phyloP scores from a whole-genome alignment of 1,140 invertebrate genomes.

The Cecropterus lyciades region DNA sequence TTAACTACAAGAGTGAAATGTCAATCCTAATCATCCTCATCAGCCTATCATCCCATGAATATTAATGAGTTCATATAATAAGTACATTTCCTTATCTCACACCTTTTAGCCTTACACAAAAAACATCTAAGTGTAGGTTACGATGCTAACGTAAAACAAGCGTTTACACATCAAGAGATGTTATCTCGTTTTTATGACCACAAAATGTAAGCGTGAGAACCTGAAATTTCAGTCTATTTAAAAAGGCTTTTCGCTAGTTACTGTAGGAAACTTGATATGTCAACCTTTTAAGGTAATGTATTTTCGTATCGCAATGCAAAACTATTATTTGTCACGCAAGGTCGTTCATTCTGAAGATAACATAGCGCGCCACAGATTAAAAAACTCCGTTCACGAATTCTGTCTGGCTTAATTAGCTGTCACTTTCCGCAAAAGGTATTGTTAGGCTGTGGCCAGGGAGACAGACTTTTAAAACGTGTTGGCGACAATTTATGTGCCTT shows the following conservation, averaged over 20 bases:
- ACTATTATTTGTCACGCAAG: slow-evolving; percentile 64
- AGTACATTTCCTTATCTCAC: too few relatives aligned
- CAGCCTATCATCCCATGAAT: too few relatives aligned
- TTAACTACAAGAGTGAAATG: too few relatives aligned
- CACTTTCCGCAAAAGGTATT: slow-evolving; percentile 24
- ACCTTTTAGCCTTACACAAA: too few relatives aligned
- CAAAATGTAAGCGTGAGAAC: slow-evolving; percentile 26
- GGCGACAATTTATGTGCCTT: slow-evolving; percentile 55
- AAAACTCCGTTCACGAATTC: slow-evolving; percentile 31
- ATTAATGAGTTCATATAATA: too few relatives aligned
- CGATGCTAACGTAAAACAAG: slow-evolving; percentile 6
- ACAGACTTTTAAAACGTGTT: slow-evolving; percentile 48
- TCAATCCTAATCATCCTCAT: too few relatives aligned
- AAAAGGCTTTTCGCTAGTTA: slow-evolving; percentile 29
- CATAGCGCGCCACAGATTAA: slow-evolving; percentile 42
- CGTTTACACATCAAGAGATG: slow-evolving; percentile 19
- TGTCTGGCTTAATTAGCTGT: slow-evolving; percentile 26
- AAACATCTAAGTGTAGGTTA: slow-evolving; percentile 5
- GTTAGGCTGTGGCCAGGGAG: slow-evolving; percentile 42
- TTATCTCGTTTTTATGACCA: slow-evolving; percentile 20
- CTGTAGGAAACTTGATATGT: slow-evolving; percentile 44
- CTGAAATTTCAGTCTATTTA: slow-evolving; percentile 26
- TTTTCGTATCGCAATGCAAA: slow-evolving; percentile 47
- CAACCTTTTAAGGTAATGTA: slow-evolving; percentile 53
- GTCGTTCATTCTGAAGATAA: slow-evolving; percentile 50